These are phyloP conservation scores for Geococcyx californianus DNA, from an alignment of 2,113 vertebrate genomes.

Conservation along the genomic window DNA sequence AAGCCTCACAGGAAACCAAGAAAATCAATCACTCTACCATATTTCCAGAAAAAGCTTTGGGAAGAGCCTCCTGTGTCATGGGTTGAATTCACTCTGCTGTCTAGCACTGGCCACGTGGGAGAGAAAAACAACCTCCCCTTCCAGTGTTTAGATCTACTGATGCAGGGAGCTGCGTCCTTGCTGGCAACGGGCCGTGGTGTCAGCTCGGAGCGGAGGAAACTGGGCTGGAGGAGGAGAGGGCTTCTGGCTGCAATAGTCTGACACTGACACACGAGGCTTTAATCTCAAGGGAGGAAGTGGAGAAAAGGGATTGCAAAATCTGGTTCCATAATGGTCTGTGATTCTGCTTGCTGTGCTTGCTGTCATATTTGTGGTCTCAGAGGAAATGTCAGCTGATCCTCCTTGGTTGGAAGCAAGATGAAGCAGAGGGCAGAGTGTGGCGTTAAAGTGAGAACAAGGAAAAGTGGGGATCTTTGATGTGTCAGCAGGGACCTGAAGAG, in stretches of 20 bases:
- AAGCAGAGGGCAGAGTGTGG: neutral
- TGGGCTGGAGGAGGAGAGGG: neutral
- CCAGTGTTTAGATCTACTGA: neutral
- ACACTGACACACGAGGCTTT: conserved; percentile 35
- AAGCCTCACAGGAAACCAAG: neutral
- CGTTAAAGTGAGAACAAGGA: neutral
- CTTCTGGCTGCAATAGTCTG: neutral
- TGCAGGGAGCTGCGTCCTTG: neutral
- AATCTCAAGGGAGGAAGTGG: conserved; percentile 37
- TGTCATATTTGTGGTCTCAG: conserved; percentile 23
- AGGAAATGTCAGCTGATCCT: neutral
- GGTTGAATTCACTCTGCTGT: neutral
- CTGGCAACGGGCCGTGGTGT: neutral
- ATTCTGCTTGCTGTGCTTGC: neutral
- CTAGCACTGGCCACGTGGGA: neutral
- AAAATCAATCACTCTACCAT: neutral
- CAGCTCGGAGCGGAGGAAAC: neutral
- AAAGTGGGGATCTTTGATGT: neutral
- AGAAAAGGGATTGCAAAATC: conserved; percentile 34
- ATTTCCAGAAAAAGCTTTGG: neutral
- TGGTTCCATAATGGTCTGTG: neutral
- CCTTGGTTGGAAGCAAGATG: neutral
- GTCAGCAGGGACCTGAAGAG: neutral
- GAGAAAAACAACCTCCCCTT: neutral
- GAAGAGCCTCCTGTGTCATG: neutral